These are phyloP conservation scores for Cantharis rustica DNA, from an alignment of 2,888 invertebrate species.

Conservation along the genomic window DNA sequence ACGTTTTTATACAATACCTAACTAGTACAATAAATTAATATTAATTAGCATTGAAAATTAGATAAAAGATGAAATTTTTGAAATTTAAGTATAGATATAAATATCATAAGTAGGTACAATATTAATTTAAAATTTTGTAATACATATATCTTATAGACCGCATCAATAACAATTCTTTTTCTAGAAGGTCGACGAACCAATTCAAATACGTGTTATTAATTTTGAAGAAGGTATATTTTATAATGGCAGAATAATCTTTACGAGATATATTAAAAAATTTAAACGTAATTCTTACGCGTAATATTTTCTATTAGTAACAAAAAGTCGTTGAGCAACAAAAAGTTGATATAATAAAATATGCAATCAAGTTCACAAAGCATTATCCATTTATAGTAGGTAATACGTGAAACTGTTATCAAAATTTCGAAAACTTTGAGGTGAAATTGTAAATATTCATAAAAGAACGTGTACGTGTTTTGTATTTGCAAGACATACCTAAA, in stretches of 20 bases:
- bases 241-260: neutral
- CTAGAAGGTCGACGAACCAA: constrained; percentile 33
- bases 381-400: neutral
- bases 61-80: neutral
- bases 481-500: no score
- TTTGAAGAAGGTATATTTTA: neutral
- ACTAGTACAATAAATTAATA: neutral
- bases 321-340: no score
- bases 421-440: neutral
- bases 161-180: constrained; percentile 34
- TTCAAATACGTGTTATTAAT: constrained; percentile 17
- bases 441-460: neutral
- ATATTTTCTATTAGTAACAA: no score
- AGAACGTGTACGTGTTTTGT: neutral
- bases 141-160: constrained; percentile 33
- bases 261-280: neutral
- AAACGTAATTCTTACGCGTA: no score
- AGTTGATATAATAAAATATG: neutral
- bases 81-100: no score
- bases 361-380: neutral
- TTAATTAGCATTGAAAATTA: neutral
- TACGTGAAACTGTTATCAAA: neutral
- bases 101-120: constrained; percentile 15
- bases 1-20: neutral
- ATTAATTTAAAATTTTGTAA: constrained; percentile 35